Evolutionary conservation across 1,140 invertebrate genomes (phyloP), one percentile per base, ranked within the genome.

Genomic region (Condylostylus longicornis): DNA sequence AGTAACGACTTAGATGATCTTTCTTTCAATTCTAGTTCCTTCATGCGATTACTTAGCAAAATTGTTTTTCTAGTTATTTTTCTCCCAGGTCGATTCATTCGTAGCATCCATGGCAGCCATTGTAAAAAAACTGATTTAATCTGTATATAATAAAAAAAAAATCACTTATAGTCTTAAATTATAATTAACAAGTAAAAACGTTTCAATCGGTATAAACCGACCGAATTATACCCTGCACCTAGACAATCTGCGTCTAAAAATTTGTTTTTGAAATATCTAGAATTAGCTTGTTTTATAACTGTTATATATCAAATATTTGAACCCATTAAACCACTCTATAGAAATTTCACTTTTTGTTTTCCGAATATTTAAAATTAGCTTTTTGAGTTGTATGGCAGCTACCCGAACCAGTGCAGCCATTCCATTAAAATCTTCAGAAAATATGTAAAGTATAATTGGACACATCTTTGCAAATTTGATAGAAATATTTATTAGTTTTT

Each of bases 41-140:
- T 78, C 79, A 88, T 86, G 47, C 81, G 71, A 63, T 82, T 84
- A 55, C 73, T 79, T 76, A 82, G 75, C 64, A 82, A 72, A 50
- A 93, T 86, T 40, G 79, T 85, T 65, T 90, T 89, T 41, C 82
- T 69, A 30, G 84, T 90, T 51, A 91, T 88, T 62, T 93, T 90
- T 68, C 85, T 86, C 23, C 89, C 86, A 17, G 93, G 94, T 50
- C 91, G 75, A 52, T 78, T 77, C 87, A 96, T 95, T 33, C 88
- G 71, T 42, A 98, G 69, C 35, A 95, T 74, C 80, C 86, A 94
- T 32, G 94, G 91, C 52, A 97, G 68, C 89, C 91, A 98, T 70
- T 91, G 85, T 44, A 96, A 75, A 62, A 98, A 84, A 49, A 95
- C 68, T 43, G 77, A 80, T 66, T 86, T 87, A 43, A 95, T 81